Percentiles rank a stretch among this genome's conserved stretches.
These are phyloP conservation scores for Characodon lateralis DNA, from an alignment of 2,797 vertebrate genomes.

Conservation along the genomic window DNA sequence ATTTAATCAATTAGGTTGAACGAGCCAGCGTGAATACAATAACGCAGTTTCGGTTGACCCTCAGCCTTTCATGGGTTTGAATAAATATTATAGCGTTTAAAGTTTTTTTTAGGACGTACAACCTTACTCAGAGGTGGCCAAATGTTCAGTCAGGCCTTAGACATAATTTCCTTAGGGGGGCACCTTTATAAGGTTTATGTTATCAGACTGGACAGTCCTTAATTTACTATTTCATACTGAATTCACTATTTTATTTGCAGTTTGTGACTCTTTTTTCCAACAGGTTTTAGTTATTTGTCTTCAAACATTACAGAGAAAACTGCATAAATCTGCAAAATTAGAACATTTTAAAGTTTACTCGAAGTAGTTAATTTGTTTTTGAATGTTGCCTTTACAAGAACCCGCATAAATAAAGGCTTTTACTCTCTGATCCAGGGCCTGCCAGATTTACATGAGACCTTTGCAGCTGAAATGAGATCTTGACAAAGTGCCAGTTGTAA, in stretches of 20 bases:
- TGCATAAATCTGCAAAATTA: too few relatives aligned
- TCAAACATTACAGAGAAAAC: too few relatives aligned
- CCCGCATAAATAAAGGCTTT: background rate
- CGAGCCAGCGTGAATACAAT: constrained; percentile 83
- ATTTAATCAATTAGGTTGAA: constrained; percentile 79
- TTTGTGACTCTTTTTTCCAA: too few relatives aligned
- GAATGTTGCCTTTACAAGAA: background rate
- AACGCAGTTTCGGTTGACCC: constrained; percentile 77
- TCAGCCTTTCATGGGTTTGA: background rate
- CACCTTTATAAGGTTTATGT: too few relatives aligned
- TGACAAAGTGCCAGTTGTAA: background rate
- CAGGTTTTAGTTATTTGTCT: too few relatives aligned
- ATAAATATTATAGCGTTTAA: background rate
- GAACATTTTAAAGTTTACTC: too few relatives aligned
- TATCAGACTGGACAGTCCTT: too few relatives aligned
- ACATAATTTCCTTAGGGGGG: too few relatives aligned
- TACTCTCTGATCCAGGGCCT: background rate
- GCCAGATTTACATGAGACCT: background rate
- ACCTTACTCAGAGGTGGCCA: background rate
- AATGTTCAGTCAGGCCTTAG: background rate
- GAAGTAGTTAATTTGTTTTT: background rate
- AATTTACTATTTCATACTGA: too few relatives aligned
- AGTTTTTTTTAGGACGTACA: background rate
- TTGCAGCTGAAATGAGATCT: background rate
- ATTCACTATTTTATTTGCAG: too few relatives aligned